Base-by-base conservation (phyloP, 2,113 vertebrate genomes). In the Onychostoma macrolepis region DNA sequence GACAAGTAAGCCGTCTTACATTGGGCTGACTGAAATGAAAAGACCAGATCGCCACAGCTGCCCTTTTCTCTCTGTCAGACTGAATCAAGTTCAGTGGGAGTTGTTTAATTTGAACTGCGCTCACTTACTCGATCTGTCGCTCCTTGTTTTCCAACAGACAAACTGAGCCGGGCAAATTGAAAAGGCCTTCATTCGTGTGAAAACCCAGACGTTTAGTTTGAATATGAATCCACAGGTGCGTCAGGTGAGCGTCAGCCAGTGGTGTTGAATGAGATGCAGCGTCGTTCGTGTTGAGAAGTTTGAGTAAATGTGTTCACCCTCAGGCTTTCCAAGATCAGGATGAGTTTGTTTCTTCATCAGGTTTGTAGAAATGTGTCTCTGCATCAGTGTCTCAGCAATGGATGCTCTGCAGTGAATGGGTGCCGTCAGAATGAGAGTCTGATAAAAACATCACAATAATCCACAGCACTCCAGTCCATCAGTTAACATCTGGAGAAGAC, bases 51-150 rank as follows among this genome's bases (percentile, higher is more conserved):
- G 3, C 53, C 56, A 80, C 69, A 75, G 63, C 69, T 89, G 79
- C 36, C 83, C 83, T 89, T 89, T 87, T 85, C 86, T 85, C 69
- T 81, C 77, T 83, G 86, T 87, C 88, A 89, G 58, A 65, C 58
- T 61, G 28, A 77, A 87, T 87, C 71, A 72, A 13, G 88, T 61
- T 89, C 71, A 85, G 83, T 36, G 36, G 53, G 71, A 87, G 76
- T 85, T 30, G 71, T 83, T 82, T 85, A 15, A 89, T 89, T 75
- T 81, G n/a, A 56, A 67, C 36, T 33, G 76, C 45, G 17, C 56
- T 72, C 15, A 8, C 50, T 74, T 33, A 69, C 24, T 84, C 65
- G 12, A 8, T 10, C 65, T 84, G 85, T 67, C 48, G 33, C 48
- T 83, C 61, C 58, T 79, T 26, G 33, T 53, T 86, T 10, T 84